Percentiles rank a stretch among this genome's conserved stretches.
These are phyloP conservation scores for Hipposideros larvatus DNA, from an alignment of 2,797 vertebrate species.

Conservation along the genomic window DNA sequence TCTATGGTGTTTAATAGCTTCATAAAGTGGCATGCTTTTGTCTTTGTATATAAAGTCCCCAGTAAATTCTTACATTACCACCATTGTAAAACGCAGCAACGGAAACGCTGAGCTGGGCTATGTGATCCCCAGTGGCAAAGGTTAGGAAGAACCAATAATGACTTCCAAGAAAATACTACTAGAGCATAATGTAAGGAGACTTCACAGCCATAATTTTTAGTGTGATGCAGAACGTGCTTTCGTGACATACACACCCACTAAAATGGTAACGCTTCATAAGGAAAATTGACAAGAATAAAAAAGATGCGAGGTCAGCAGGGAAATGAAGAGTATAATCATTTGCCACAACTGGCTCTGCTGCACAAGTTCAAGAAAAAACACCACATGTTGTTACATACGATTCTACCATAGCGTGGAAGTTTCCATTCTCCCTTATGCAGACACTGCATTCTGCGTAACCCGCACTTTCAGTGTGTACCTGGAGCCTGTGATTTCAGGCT, in stretches of 20 bases:
- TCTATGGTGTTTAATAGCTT: constrained; percentile 85
- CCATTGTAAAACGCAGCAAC: constrained; percentile 84
- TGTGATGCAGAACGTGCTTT: constrained; percentile 68
- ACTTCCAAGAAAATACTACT: constrained; percentile 80
- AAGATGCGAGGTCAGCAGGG: constrained; percentile 60
- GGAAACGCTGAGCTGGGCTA: constrained; percentile 83
- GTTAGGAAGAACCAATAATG: constrained; percentile 77
- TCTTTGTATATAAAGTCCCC: constrained; percentile 82
- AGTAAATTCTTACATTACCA: constrained; percentile 87
- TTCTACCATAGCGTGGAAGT: neutral
- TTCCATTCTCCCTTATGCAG: neutral
- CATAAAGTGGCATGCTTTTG: constrained; percentile 85
- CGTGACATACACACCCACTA: constrained; percentile 62
- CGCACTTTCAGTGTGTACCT: neutral
- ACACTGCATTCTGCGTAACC: neutral
- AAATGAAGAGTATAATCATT: constrained; percentile 67
- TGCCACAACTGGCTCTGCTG: constrained; percentile 17
- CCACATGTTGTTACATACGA: neutral
- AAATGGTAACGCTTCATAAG: constrained; percentile 38
- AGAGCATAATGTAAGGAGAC: constrained; percentile 56
- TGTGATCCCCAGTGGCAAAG: constrained; percentile 81
- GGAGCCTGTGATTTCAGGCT: neutral
- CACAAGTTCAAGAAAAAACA: neutral
- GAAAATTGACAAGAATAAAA: constrained; percentile 63
- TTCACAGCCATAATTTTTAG: constrained; percentile 68